A percentile compares a stretch with the other conserved stretches of the same genome.
These are phyloP conservation scores for Saturnia japonica DNA, from an alignment of 2,888 invertebrate species.

Conservation along the genomic window DNA sequence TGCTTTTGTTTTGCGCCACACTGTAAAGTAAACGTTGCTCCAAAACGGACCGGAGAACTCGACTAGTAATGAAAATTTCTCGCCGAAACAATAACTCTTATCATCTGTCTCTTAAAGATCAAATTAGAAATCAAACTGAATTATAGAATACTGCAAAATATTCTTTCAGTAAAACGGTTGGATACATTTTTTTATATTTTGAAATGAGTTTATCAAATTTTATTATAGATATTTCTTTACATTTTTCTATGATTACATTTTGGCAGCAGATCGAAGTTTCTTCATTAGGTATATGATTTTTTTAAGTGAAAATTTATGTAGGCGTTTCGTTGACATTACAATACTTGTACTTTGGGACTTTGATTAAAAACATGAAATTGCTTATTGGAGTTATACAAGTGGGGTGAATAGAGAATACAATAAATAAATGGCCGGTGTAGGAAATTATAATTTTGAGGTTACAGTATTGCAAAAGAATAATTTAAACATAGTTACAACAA, in stretches of 20 bases:
- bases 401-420: not conserved
- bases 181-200: conserved; percentile 8
- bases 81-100: conserved; percentile 14
- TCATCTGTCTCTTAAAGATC: not conserved
- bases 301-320: not conserved
- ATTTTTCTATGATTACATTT: conserved; percentile 8
- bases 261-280: conserved; percentile 5
- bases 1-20: not conserved
- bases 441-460: too few species aligned
- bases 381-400: not conserved
- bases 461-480: too few species aligned
- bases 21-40: conserved; percentile 18
- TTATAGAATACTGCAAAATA: conserved; percentile 1
- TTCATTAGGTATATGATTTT: not conserved
- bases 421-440: too few species aligned
- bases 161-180: conserved; percentile 4
- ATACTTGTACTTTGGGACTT: not conserved
- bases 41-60: conserved; percentile 12
- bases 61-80: conserved; percentile 18
- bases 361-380: not conserved
- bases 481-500: too few species aligned
- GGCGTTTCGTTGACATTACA: not conserved
- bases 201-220: conserved; percentile 9
- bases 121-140: not conserved
- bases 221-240: conserved; percentile 1